These are phyloP conservation scores for Catocala fraxini DNA, from an alignment of 2,888 invertebrate species.

Conservation along the genomic window DNA sequence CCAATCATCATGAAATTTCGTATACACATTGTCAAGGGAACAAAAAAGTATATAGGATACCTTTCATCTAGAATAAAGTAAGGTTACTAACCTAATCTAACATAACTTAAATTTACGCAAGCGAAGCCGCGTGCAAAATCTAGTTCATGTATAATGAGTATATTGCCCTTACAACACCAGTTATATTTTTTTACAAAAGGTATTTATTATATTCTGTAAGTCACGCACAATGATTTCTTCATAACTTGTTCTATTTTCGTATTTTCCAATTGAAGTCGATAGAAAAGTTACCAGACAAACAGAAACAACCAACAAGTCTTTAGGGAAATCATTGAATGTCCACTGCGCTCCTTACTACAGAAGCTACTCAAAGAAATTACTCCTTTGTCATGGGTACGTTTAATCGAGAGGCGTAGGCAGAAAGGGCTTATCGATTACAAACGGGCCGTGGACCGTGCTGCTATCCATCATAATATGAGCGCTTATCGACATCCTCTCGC, in stretches of 20 bases:
- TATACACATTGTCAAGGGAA: too few species aligned
- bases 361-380: slow-evolving; percentile 13
- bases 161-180: too few species aligned
- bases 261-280: not conserved
- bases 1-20: too few species aligned
- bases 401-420: not conserved
- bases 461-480: slow-evolving; percentile 9
- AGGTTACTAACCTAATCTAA: too few species aligned
- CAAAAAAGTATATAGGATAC: too few species aligned
- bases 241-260: not conserved
- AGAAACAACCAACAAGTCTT: slow-evolving; percentile 3
- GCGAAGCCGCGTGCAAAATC: too few species aligned
- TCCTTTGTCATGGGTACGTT: slow-evolving; percentile 2
- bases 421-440: slow-evolving; percentile 9
- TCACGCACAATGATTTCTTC: too few species aligned
- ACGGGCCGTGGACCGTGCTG: not conserved
- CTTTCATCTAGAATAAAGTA: too few species aligned
- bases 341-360: slow-evolving; percentile 1
- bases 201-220: too few species aligned
- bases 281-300: slow-evolving; percentile 4
- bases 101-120: too few species aligned
- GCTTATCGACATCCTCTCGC: slow-evolving; percentile 11
- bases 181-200: too few species aligned
- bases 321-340: slow-evolving; percentile 2
- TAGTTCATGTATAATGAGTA: too few species aligned